A percentile compares a stretch with the other conserved stretches of the same genome.
Evolutionary conservation across 1,140 invertebrate species (phyloP).

Genomic region (Drosophila eugracilis): DNA sequence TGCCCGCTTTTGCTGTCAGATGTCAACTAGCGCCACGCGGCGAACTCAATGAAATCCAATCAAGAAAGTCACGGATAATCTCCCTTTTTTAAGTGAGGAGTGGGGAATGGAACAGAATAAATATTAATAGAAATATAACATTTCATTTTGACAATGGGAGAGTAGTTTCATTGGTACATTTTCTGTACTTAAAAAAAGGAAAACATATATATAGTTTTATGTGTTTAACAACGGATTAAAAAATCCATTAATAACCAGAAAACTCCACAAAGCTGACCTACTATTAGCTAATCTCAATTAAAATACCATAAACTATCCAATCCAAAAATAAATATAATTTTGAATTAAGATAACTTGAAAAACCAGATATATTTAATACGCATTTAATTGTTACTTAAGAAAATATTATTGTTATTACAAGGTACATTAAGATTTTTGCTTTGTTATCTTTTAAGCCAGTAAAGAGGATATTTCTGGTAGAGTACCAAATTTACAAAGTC

Average conservation of each 20-base stretch:
- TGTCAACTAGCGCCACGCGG: conserved; percentile 80
- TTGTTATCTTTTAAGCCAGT: conserved; percentile 14
- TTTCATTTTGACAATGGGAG: conserved; percentile 6
- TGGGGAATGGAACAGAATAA: not conserved
- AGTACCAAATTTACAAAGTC: conserved; percentile 14
- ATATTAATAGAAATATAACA: conserved; percentile 25
- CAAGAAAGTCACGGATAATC: conserved; percentile 68
- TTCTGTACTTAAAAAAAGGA: too few relatives aligned
- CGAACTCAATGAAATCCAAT: conserved; percentile 69
- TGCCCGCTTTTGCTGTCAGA: conserved; percentile 63
- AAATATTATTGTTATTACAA: conserved; percentile 15
- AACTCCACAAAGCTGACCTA: too few relatives aligned
- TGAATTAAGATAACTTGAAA: not conserved
- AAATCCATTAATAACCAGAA: too few relatives aligned
- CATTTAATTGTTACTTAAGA: not conserved
- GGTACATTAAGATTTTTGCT: not conserved
- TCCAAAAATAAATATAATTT: not conserved
- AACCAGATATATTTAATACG: not conserved
- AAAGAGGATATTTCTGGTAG: conserved; percentile 11
- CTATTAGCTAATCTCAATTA: too few relatives aligned
- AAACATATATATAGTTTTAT: too few relatives aligned
- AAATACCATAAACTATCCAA: too few relatives aligned
- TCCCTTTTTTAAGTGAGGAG: conserved; percentile 20
- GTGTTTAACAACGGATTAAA: too few relatives aligned
- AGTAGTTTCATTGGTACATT: too few relatives aligned